Base-by-base conservation (phyloP, 53 echinoderm and acorn worm genomes). In the Patiria pectinifera region DNA sequence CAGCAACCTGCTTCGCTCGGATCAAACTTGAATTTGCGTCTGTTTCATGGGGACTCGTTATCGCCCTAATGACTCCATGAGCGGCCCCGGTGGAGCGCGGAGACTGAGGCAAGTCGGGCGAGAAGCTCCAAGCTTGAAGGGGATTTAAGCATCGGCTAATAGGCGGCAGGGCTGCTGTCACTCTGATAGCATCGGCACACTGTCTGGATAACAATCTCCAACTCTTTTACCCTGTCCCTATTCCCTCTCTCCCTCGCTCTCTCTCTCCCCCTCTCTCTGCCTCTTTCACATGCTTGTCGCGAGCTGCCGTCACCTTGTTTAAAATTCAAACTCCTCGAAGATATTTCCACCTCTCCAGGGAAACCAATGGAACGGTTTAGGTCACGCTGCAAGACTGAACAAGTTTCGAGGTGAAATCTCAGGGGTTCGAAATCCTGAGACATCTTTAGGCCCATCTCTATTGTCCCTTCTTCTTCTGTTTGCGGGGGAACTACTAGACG, bases 21-120 rank as follows among this genome's bases (percentile, higher is more conserved):
- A 61, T 88, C 88, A 88, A 25, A 59, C 77, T 53, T 43, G 78
- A 88, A 88, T 78, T 78, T 45, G 77, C 18, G 16, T 53, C 86
- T 78, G 10, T 44, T 22, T 12, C 3, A 3, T 18, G 15, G 66
- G 15, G 77, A 59, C 88, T 87, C 76, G 74, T 86, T 87, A 26
- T 86, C 45, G 61, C 88, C 18, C 24, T 78, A 88, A 88, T 78
- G 88, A 88, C 88, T 88, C 63, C 82, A n/a, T 6, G 82, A 59
- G 82, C 59, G 18, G 8, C 15, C 14, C 22, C 10, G 59, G 47
- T 45, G 53, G 80, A 16, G 11, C 80, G 19, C 0, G 58, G 10
- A 6, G 59, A 15, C 53, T 53, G 8, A 53, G 82, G 19, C 79
- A 3, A 5, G 82, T 46, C 47, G 45, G 80, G 45, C 80, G 3